Percentiles rank a stretch among this genome's conserved stretches.
Conservation (phyloP, 1,140 invertebrate genomes). For the Drosophila tani region DNA sequence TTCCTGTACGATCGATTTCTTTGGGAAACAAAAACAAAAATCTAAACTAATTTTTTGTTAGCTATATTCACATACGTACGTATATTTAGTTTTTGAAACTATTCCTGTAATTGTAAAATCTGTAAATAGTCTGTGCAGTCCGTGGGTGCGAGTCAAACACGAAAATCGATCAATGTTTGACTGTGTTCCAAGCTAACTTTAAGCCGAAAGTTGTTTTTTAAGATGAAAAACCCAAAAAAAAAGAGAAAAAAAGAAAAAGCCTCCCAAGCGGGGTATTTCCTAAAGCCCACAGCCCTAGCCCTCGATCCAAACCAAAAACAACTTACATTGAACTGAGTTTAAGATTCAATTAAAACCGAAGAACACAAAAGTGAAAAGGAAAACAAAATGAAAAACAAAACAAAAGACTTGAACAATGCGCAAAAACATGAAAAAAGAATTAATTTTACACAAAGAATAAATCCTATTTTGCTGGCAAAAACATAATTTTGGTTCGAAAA, state of each 20-base stretch:
- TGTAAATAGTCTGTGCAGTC: slow-evolving; percentile 68
- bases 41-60: slow-evolving; percentile 37
- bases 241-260: slow-evolving; percentile 6
- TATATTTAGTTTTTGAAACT: slow-evolving; percentile 72
- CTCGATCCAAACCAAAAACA: slow-evolving; percentile 48
- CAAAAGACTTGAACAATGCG: slow-evolving; percentile 72
- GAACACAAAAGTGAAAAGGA: slow-evolving; percentile 19
- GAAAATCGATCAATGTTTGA: slow-evolving; percentile 53
- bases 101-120: slow-evolving; percentile 80
- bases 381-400: background rate
- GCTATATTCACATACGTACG: slow-evolving; percentile 28
- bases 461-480: slow-evolving; percentile 68
- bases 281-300: slow-evolving; percentile 25
- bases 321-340: slow-evolving; percentile 52
- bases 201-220: slow-evolving; percentile 23
- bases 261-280: slow-evolving; percentile 23
- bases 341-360: slow-evolving; percentile 52
- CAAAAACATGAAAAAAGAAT: slow-evolving; percentile 50
- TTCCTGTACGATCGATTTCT: slow-evolving; percentile 62
- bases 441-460: slow-evolving; percentile 34
- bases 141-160: slow-evolving; percentile 31
- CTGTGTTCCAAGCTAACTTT: slow-evolving; percentile 24
- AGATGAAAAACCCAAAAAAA: slow-evolving; percentile 16
- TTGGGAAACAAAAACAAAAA: slow-evolving; percentile 42
- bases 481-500: slow-evolving; percentile 32